Evolutionary conservation across 2,797 vertebrate genomes (phyloP), one percentile per base, ranked within the genome.

Genomic region (Sebastiscus tertius): DNA sequence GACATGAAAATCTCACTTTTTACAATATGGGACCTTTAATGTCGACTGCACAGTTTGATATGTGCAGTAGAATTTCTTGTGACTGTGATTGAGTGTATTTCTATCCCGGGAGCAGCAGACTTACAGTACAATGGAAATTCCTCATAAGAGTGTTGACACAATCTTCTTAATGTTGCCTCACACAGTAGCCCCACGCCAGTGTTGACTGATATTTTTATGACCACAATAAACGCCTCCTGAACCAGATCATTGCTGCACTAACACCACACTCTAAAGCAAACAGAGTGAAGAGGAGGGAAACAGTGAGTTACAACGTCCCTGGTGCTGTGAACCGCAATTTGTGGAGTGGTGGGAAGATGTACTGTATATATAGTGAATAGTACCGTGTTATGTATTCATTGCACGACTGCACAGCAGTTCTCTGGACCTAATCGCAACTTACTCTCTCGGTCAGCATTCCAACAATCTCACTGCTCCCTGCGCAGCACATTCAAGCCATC

Each of bases 361-460:
- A 16, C n/a, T 75, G 24, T 69, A 70, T 34, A 12, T 20, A 12
- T 20, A 39, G 60, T 61, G 54, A 63, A 63, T 27, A 61, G 61
- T 70, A 75, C 66, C 64, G 61, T 88, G 80, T 83, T 87, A 77
- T 33, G 55, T 83, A 88, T 87, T 90, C 81, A 60, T 61, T 56
- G 79, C 80, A 88, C 69, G 62, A 80, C 66, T 83, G 55, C 86
- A 81, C 79, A 81, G 83, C 80, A 66, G 85, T 65, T 56, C 76
- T 77, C 39, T 84, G 77, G 81, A 88, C 83, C 84, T 90, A 78
- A 92, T 90, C 77, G 76, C 67, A 71, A 46, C 56, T 88, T 82
- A 77, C 77, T 84, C 75, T 68, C 75, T 71, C 61, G 76, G 84
- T 92, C 81, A 90, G 84, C 79, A 80, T 86, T 87, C 72, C 63